Evolutionary conservation across 1,140 invertebrate genomes (phyloP), one percentile per base, ranked within the genome.

Genomic region (Calliphora vicina): DNA sequence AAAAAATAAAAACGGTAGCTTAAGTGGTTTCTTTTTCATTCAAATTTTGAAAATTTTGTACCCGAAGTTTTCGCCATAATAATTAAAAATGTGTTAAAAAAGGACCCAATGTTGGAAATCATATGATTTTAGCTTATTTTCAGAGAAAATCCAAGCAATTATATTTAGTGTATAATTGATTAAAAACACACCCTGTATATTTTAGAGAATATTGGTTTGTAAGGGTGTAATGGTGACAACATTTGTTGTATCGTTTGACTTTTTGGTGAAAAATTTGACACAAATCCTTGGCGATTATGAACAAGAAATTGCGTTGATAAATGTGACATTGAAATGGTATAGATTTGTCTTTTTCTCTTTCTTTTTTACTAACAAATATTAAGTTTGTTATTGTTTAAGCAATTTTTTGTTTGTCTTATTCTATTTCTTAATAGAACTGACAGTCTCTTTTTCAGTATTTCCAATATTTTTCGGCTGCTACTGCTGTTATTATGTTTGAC

Each of bases 201-300:
- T 10, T 35, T 5, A 35, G n/a, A 35, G 10, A 35, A 8, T 35
- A 35, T 35, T 35, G 6, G 6, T 35, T 8, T 8, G 35, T 35
- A 8, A 35, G 35, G 6, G 4, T 35, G 6, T 35, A 35, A n/a
- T n/a, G n/a, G n/a, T n/a, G n/a, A n/a, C n/a, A n/a, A 35, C 35
- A 35, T 35, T 35, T 35, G 35, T 35, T 35, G 35, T 35, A n/a
- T 17, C 26, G 17, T 74, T 17, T 74, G 27, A 74, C 26, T 35
- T 74, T 74, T 74, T 74, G 13, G 29, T 1, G 35, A 17, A 29
- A 74, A 74, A 74, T 80, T 45, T 43, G 76, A 50, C 76, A 50
- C 76, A 83, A 83, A 83, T 83, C 78, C 83, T 83, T 71, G 80
- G 80, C 50, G 83, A 83, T 83, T 83, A 83, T 83, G 71, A 45